Percentiles rank a stretch among this genome's conserved stretches.
Evolutionary conservation across 2,797 vertebrate genomes (phyloP).

Genomic region (Salarias fasciatus): DNA sequence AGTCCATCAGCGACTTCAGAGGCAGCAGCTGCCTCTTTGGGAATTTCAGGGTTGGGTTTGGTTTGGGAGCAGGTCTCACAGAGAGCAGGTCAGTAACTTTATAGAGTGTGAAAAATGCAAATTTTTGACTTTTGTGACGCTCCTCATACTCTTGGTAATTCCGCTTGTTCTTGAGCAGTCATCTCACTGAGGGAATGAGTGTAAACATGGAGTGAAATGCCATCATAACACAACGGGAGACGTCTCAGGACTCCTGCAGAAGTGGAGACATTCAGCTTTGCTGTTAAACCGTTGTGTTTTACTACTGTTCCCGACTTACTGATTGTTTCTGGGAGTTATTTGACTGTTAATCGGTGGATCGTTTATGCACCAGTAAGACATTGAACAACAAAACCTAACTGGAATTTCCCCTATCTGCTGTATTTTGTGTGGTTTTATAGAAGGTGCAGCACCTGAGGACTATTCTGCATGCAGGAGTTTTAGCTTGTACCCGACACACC

Average conservation of each 20-base stretch:
- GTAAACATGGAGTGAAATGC: too few relatives aligned
- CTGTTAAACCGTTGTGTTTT: background rate
- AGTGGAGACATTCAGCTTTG: background rate
- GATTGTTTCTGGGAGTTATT: background rate
- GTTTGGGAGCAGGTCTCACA: slow-evolving; percentile 33
- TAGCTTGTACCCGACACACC: background rate
- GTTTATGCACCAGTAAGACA: too few relatives aligned
- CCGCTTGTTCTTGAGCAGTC: too few relatives aligned
- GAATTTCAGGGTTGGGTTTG: slow-evolving; percentile 30
- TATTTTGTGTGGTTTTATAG: slow-evolving; percentile 8
- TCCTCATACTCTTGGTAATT: background rate
- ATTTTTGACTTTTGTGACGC: slow-evolving; percentile 14
- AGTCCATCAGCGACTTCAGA: slow-evolving; percentile 13
- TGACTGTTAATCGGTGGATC: slow-evolving; percentile 2
- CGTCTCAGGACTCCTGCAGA: too few relatives aligned
- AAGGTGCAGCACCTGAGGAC: slow-evolving; percentile 9
- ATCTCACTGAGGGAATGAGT: too few relatives aligned
- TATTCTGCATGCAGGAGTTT: background rate
- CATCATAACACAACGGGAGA: background rate
- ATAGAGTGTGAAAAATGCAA: background rate
- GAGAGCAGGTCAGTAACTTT: slow-evolving; percentile 49
- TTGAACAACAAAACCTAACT: slow-evolving; percentile 16
- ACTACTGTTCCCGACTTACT: background rate
- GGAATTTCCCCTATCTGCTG: slow-evolving; percentile 9
- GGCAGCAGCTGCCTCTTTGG: slow-evolving; percentile 25